Conservation (phyloP, 2,797 vertebrate species). For the Tiaroga cobitis region DNA sequence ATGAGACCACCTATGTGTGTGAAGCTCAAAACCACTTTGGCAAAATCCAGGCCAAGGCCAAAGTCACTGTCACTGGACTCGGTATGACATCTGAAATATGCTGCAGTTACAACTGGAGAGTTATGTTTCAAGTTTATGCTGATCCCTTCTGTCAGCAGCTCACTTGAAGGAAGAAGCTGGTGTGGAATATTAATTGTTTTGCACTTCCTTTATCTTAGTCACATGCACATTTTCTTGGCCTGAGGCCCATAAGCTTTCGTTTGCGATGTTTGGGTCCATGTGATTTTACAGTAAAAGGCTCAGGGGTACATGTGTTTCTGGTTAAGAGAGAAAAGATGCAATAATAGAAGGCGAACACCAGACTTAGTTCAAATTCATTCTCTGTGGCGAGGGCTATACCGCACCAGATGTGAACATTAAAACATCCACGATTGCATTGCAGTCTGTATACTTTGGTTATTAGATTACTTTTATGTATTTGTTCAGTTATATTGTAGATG, state of each 20-base stretch:
- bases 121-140: constrained; percentile 18
- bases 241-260: not conserved
- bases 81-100: constrained; percentile 74
- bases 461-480: constrained; percentile 4
- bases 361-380: not conserved
- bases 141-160: constrained; percentile 13
- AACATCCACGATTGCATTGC: constrained; percentile 18
- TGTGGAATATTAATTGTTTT: constrained; percentile 17
- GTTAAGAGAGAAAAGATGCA: constrained; percentile 15
- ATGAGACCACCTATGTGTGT: constrained; percentile 89
- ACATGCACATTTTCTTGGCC: constrained; percentile 27
- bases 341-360: not conserved
- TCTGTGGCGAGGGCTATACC: not conserved
- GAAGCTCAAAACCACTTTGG: constrained; percentile 97
- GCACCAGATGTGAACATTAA: constrained; percentile 15
- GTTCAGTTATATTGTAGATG: not conserved
- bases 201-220: constrained; percentile 22
- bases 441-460: not conserved
- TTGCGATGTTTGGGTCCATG: constrained; percentile 11
- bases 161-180: not conserved
- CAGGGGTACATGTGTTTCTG: constrained; percentile 18
- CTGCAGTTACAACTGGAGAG: too few relatives aligned
- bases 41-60: constrained; percentile 82
- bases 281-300: constrained; percentile 21
- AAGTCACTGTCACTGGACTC: constrained; percentile 89